Conservation (phyloP, 2,113 vertebrate genomes). For the Illadopsis cleaveri region DNA sequence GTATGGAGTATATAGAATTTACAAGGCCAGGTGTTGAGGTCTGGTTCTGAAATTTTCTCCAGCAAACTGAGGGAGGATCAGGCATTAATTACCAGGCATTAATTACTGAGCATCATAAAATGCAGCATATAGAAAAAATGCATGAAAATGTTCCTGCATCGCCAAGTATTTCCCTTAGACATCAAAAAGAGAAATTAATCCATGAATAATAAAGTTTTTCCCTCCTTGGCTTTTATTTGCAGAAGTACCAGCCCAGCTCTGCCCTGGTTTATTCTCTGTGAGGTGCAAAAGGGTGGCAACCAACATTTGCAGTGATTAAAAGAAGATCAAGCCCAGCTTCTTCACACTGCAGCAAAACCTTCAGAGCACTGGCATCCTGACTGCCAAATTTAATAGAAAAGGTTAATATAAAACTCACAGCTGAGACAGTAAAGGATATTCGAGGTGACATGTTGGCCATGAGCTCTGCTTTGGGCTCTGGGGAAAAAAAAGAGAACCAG, state of each 20-base stretch:
- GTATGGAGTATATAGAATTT: neutral
- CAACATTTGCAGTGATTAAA: neutral
- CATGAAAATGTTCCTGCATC: neutral
- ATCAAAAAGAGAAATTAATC: neutral
- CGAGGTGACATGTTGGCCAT: slow-evolving; percentile 41
- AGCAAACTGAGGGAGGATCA: neutral
- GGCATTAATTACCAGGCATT: neutral
- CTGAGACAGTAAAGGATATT: slow-evolving; percentile 24
- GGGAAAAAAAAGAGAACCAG: neutral
- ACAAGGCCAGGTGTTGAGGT: neutral
- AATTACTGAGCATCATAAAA: neutral
- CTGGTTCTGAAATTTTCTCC: neutral
- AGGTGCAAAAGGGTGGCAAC: neutral
- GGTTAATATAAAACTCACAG: slow-evolving; percentile 12
- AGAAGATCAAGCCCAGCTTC: neutral
- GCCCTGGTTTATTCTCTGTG: neutral
- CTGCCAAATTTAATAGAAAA: slow-evolving; percentile 15
- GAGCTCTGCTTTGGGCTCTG: slow-evolving; percentile 54
- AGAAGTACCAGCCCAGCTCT: neutral
- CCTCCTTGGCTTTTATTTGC: neutral
- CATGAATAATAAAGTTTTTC: neutral
- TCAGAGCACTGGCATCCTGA: neutral
- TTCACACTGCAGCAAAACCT: neutral
- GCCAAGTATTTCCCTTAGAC: neutral
- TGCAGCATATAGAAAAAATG: neutral